Conservation (phyloP, 2,888 invertebrate genomes). For the Tipula vernalis region DNA sequence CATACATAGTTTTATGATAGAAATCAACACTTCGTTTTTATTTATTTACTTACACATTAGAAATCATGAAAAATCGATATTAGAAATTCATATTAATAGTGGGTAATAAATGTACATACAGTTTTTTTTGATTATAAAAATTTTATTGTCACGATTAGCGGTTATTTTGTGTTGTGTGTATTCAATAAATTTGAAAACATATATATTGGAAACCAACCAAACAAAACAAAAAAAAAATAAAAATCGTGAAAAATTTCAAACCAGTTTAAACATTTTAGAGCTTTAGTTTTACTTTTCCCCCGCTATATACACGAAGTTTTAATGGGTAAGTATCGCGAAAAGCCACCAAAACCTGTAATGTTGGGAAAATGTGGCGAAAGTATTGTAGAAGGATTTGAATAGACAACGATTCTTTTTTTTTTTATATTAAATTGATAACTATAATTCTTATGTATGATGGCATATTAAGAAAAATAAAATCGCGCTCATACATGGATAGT, state of each 20-base stretch:
- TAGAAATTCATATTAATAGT: not conserved
- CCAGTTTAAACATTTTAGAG: not conserved
- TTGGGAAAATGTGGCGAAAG: too few species aligned
- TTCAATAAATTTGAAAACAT: not conserved
- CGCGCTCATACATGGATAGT: not conserved
- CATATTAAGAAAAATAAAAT: not conserved
- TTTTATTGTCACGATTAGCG: not conserved
- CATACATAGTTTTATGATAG: not conserved
- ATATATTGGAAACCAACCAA: not conserved
- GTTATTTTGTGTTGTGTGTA: not conserved
- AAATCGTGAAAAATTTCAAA: not conserved
- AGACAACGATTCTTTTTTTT: too few species aligned
- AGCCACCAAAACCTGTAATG: too few species aligned
- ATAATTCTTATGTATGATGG: not conserved
- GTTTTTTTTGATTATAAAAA: not conserved
- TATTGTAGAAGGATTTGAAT: too few species aligned
- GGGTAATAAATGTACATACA: not conserved
- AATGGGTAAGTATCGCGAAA: too few species aligned
- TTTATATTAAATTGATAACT: not conserved
- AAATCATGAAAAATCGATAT: not conserved
- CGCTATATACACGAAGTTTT: too few species aligned
- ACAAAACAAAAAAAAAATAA: not conserved
- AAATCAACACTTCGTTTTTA: not conserved
- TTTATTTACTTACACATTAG: not conserved
- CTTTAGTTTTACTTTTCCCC: too few species aligned